These are phyloP conservation scores for Probosciger aterrimus DNA, from an alignment of 2,113 vertebrate species.

Conservation along the genomic window DNA sequence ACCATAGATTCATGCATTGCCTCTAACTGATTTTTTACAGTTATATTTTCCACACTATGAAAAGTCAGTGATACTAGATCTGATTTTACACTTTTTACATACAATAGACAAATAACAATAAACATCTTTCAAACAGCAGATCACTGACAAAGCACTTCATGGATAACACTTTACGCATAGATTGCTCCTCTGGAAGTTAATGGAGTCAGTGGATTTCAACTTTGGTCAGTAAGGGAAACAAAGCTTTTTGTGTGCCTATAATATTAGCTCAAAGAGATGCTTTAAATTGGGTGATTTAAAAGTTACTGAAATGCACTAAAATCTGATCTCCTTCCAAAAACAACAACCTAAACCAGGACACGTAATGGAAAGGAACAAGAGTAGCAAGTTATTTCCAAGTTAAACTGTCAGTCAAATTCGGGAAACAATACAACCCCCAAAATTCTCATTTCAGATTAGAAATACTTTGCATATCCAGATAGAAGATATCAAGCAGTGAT, in stretches of 20 bases:
- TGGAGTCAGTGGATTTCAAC: background rate
- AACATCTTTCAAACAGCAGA: background rate
- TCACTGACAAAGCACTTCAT: background rate
- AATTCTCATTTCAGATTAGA: background rate
- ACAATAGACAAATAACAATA: background rate
- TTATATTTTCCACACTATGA: background rate
- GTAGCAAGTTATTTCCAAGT: background rate
- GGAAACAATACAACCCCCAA: background rate
- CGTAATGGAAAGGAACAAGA: background rate
- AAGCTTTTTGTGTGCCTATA: background rate
- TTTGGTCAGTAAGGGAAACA: background rate
- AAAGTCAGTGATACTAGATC: background rate
- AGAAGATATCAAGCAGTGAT: background rate
- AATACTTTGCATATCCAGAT: background rate
- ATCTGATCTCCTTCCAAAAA: background rate
- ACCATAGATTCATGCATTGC: background rate
- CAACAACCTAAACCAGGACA: background rate
- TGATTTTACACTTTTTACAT: background rate
- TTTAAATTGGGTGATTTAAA: background rate
- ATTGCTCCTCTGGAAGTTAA: background rate
- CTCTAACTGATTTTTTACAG: background rate
- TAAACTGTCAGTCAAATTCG: background rate
- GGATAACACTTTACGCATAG: background rate
- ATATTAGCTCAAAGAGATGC: background rate
- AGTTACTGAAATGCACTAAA: background rate